phyloP scores from a whole-genome alignment of 2,888 invertebrate species.

The Melinaea marsaeus region DNA sequence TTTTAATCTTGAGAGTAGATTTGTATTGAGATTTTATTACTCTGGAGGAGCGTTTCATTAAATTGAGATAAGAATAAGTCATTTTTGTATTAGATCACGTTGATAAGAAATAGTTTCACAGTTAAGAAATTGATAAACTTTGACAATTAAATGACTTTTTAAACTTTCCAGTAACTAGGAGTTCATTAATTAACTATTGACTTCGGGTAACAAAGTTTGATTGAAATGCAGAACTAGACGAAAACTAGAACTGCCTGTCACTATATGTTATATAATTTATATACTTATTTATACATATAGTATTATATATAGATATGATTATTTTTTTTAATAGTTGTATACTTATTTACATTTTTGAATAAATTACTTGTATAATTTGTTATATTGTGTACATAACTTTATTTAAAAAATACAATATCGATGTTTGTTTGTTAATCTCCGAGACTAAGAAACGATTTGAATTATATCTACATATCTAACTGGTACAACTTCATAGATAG shows the following conservation, averaged over 20 bases:
- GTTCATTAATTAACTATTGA: slow-evolving; percentile 57
- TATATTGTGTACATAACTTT: too few relatives aligned
- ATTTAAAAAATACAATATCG: too few relatives aligned
- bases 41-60: slow-evolving; percentile 30
- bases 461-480: too few relatives aligned
- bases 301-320: too few relatives aligned
- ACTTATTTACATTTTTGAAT: not conserved
- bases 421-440: too few relatives aligned
- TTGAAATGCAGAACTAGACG: slow-evolving; percentile 43
- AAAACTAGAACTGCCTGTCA: slow-evolving; percentile 12
- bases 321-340: too few relatives aligned
- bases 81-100: slow-evolving; percentile 15
- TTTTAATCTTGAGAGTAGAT: slow-evolving; percentile 57
- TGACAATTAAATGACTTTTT: slow-evolving; percentile 52
- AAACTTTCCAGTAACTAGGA: slow-evolving; percentile 45
- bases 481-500: too few relatives aligned
- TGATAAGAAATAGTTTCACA: slow-evolving; percentile 12
- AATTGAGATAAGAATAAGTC: slow-evolving; percentile 10
- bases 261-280: too few relatives aligned
- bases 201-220: slow-evolving; percentile 46
- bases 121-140: slow-evolving; percentile 37
- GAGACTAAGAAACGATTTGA: too few relatives aligned
- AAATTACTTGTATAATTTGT: not conserved
- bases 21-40: slow-evolving; percentile 40
- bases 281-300: too few relatives aligned